Base-by-base conservation (phyloP, 1,140 invertebrate species). In the Hypsibius dujardini region DNA sequence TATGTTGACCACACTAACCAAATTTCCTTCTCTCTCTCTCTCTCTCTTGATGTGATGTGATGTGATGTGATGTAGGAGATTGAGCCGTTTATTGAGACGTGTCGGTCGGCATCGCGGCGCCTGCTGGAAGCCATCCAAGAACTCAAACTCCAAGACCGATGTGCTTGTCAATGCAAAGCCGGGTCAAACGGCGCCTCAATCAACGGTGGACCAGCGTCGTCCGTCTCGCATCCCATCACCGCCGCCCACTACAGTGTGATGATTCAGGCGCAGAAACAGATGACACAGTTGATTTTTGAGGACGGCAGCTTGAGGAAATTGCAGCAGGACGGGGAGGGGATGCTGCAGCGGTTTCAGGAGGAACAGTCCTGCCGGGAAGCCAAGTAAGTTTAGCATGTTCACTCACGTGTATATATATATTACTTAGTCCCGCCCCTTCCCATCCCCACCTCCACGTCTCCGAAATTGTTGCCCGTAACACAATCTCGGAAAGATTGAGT, bases 11-110 rank as follows among this genome's bases (percentile, higher is more conserved):
- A 56, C 7, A 56, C n/a, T 56, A 56, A n/a, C 50, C n/a, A 56
- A 56, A 12, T 12, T 12, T 56, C 50, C 7, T 56, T 56, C 50
- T 56, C 7, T n/a, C 7, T 56, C 50, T 56, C 50, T 56, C 50
- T 28, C 28, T 28, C 28, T 28, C 28, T 28, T 28, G 28, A n/a
- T 56, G 50, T 56, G 7, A n/a, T 7, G 50, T 56, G 50, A 12
- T 7, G 50, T 56, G 50, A 12, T n/a, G 50, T 56, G 7, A n/a
- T 7, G 7, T 56, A 80, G 79, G 76, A 76, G 74, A 71, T 79
- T 72, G 79, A 80, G 67, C 77, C 77, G 47, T 80, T 80, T 72
- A 73, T 78, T 60, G 72, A 74, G 40, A 76, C 75, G 40, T 78
- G 78, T 60, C 73, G 75, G 46, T 40, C 73, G 1, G 77, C 75